phyloP scores from a whole-genome alignment of 2,797 vertebrate genomes.

The Betta splendens region DNA sequence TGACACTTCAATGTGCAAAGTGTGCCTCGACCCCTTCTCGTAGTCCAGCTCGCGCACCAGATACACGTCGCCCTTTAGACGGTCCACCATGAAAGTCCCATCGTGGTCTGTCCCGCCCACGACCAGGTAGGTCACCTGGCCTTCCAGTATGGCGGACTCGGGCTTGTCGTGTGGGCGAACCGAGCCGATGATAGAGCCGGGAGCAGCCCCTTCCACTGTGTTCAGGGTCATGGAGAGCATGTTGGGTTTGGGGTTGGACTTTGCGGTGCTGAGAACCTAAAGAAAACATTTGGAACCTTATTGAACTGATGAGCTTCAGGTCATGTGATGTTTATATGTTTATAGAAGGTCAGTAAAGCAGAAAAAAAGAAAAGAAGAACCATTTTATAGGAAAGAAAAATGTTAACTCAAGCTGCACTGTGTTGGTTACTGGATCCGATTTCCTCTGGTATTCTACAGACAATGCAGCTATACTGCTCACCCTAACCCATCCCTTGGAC shows the following conservation, averaged over 20 bases:
- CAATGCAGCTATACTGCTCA: constrained; percentile 35
- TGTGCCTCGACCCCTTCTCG: constrained; percentile 86
- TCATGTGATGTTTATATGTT: not conserved
- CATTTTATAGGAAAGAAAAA: constrained; percentile 8
- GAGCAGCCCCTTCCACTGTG: constrained; percentile 86
- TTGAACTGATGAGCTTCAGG: constrained; percentile 2
- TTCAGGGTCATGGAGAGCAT: constrained; percentile 85
- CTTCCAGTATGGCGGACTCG: constrained; percentile 56
- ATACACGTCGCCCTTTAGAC: constrained; percentile 88
- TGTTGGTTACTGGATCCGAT: constrained; percentile 36
- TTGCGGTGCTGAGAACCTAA: constrained; percentile 85
- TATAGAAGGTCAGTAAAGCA: not conserved
- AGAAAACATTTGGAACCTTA: constrained; percentile 4
- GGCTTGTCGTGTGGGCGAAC: constrained; percentile 78
- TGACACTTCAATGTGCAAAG: constrained; percentile 88
- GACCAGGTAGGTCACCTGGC: constrained; percentile 88
- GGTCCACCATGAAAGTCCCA: constrained; percentile 91
- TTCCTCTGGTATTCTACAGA: constrained; percentile 47
- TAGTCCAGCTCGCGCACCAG: constrained; percentile 91
- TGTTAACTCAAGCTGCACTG: constrained; percentile 21
- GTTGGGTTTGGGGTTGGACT: constrained; percentile 77
- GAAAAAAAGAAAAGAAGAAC: constrained; percentile 13
- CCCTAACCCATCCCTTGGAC: constrained; percentile 55
- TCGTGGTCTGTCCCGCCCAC: constrained; percentile 88
- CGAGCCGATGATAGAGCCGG: constrained; percentile 90